Evolutionary conservation across 2,113 vertebrate species (phyloP).

Genomic region (Ailuropoda melanoleuca): DNA sequence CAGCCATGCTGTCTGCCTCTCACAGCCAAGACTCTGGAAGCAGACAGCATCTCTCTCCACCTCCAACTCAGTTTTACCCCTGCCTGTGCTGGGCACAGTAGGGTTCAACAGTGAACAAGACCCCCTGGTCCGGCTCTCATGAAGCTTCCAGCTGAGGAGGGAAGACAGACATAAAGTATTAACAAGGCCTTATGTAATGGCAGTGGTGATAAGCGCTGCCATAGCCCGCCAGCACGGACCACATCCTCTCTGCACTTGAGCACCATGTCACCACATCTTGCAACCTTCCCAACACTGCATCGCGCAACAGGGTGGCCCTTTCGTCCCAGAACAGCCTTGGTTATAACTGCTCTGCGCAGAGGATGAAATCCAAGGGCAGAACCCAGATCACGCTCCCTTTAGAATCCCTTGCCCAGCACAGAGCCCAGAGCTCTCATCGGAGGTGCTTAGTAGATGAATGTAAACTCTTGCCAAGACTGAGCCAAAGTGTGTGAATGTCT

Average conservation of each 20-base stretch:
- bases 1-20: background rate
- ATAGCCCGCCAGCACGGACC: background rate
- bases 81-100: background rate
- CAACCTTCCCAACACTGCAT: background rate
- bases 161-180: background rate
- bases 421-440: background rate
- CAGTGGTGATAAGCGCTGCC: background rate
- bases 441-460: background rate
- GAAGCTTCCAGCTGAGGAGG: background rate
- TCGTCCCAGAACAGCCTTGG: background rate
- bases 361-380: background rate
- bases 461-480: background rate
- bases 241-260: background rate
- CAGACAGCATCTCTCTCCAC: background rate
- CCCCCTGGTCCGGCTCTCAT: background rate
- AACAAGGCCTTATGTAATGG: background rate
- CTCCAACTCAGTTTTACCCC: background rate
- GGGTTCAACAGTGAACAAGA: background rate
- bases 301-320: background rate
- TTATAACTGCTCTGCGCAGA: background rate
- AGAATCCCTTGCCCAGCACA: background rate
- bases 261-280: background rate
- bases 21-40: background rate
- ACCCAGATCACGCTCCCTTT: accelerated
- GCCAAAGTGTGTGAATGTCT: background rate